Evolutionary conservation across 1,140 invertebrate species (phyloP), one percentile per base, ranked within the genome.

Genomic region (Parapsyche elsis): DNA sequence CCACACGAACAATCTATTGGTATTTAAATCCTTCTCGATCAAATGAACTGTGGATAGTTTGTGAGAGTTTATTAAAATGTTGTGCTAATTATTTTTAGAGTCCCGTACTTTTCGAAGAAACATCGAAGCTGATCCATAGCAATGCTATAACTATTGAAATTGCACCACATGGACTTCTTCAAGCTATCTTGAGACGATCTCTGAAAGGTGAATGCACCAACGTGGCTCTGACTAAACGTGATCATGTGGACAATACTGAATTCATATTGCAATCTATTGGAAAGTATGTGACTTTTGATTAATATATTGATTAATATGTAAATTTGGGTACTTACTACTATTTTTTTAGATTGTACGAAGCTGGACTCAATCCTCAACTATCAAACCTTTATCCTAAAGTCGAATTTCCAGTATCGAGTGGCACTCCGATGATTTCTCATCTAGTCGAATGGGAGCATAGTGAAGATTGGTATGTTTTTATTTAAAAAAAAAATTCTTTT

Each of bases 391-490:
- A 93, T 86, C 92, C 92, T 0, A 86, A 87, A 49, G 88, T 95
- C 0, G 86, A 91, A n/a, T 95, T 92, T 86, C 96, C 96, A 0
- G 96, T 97, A 0, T 92, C 94, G 0, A 87, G 92, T 23, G 92
- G 93, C 19, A 97, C 95, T 0, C 92, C 94, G 0, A 94, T 94
- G 90, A 89, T 97, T 26, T 91, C 92, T 4, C 92, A 95, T 9
- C 85, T 97, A 0, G 90, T 96, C 0, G 92, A 92, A 81, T 99
- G 98, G 98, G 96, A 99, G 85, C 98, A 99, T 86, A 92, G 92
- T 9, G 93, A 95, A 81, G 91, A 93, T 82, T 94, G 92, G 92
- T 92, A 86, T 86, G 89, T 2, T 67, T 9, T 67, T 67, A 16
- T 16, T 14, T 46, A 46, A 46, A 46, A 7, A n/a, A n/a, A n/a